Base-by-base conservation (phyloP, 2,888 invertebrate genomes). In the Pimpla rufipes region DNA sequence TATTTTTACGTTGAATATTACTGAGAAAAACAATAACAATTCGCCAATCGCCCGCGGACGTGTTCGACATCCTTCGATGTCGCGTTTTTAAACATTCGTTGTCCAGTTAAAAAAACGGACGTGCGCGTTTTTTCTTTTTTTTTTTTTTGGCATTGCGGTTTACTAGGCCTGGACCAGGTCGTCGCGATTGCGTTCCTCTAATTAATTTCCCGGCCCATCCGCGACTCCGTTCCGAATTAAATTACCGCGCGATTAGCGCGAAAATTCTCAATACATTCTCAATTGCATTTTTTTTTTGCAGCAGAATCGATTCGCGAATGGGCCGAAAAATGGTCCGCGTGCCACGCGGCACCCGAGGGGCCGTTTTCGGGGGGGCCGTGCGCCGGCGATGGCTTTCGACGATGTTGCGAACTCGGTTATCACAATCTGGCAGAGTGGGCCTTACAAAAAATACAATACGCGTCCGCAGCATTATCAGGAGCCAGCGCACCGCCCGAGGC, bases 401-500 rank as follows among this genome's bases (percentile, higher is more conserved):
- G 89, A 89, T 88, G 90, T 86, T 91, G 90, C 91, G 90, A 91
- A 90, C 91, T 90, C 91, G 90, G 88, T 91, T 93, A 93, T 93
- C 93, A 93, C 93, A 93, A 93, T 93, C 90, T 90, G 92, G 90
- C 92, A 88, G 85, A 89, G 87, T 88, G 85, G 89, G 93, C 91
- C 92, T 90, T 92, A 92, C 92, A 93, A 93, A 92, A 93, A 92
- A 93, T 93, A 93, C 92, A 90, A 90, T 92, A 90, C 90, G 89
- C 86, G 87, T 87, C 88, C 89, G 89, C 89, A 89, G 86, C 89
- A 87, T 87, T 86, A 85, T 89, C 89, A 85, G 67, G 78, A 85
- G 85, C 81, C 85, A 85, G 82, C 81, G 81, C 82, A 83, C 75
- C 83, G 81, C 81, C 78, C 64, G 84, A 84, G 84, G 78, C 86